These are phyloP conservation scores for Rhinoderma darwinii DNA, from an alignment of 2,113 vertebrate species.

Conservation along the genomic window DNA sequence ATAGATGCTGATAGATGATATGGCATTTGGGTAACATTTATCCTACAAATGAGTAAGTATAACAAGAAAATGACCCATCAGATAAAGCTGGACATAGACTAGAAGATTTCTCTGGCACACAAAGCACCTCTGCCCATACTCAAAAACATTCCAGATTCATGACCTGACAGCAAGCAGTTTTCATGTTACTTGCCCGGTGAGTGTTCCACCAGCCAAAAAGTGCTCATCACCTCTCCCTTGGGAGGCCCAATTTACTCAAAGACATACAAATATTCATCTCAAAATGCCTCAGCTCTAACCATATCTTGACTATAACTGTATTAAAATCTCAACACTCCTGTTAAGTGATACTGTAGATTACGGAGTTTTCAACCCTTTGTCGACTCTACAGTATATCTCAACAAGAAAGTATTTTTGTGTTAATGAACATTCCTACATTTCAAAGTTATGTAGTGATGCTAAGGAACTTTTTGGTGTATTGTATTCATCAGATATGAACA, in stretches of 20 bases:
- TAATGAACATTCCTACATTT: conserved; percentile 41
- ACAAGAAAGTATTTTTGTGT: conserved; percentile 19
- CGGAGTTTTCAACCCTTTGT: not conserved
- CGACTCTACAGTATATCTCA: not conserved
- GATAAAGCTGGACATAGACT: no score
- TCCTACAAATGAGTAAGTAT: no score
- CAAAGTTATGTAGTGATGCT: conserved; percentile 6
- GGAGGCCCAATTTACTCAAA: not conserved
- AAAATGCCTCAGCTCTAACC: not conserved
- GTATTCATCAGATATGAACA: conserved; percentile 46
- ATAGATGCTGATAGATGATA: no score
- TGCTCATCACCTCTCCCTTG: not conserved
- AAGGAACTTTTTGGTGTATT: conserved; percentile 4
- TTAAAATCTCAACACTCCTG: not conserved
- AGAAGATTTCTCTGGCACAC: no score
- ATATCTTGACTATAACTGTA: not conserved
- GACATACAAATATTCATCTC: no score
- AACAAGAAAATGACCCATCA: no score
- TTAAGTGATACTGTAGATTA: not conserved
- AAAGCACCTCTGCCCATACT: no score
- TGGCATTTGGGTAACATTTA: no score
- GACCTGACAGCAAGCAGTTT: no score
- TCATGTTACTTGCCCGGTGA: not conserved
- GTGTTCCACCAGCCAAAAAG: not conserved
- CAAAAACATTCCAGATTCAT: no score